These are phyloP conservation scores for Cydia fagiglandana DNA, from an alignment of 1,140 invertebrate species.

Conservation along the genomic window DNA sequence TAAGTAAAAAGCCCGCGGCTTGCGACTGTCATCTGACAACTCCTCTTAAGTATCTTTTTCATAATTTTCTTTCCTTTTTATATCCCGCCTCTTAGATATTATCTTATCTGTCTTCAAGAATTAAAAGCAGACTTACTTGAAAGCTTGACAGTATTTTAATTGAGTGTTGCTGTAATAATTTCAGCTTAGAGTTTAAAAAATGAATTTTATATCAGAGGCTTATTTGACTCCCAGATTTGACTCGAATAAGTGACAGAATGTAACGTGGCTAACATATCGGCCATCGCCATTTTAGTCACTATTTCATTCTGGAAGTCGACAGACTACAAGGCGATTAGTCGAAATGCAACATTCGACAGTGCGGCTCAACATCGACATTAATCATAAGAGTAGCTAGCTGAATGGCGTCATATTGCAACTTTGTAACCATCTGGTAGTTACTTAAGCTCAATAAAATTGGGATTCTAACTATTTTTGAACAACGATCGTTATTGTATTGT, in stretches of 20 bases:
- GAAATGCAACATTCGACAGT: too few species aligned
- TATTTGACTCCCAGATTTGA: too few species aligned
- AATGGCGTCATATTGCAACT: too few species aligned
- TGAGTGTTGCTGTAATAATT: neutral
- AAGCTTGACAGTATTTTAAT: constrained; percentile 29
- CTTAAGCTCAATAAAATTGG: too few species aligned
- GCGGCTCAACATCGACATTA: too few species aligned
- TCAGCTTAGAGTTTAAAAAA: neutral
- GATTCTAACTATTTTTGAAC: too few species aligned
- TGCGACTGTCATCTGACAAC: constrained; percentile 66
- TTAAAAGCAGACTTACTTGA: constrained; percentile 45
- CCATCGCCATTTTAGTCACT: too few species aligned
- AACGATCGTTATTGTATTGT: neutral
- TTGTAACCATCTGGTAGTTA: too few species aligned
- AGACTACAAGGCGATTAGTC: too few species aligned
- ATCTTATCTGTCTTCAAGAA: constrained; percentile 63
- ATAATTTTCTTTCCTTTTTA: constrained; percentile 61
- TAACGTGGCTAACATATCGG: too few species aligned
- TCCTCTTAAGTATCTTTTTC: constrained; percentile 59
- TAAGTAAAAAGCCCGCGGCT: constrained; percentile 45
- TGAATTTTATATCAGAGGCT: neutral
- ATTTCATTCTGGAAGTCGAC: too few species aligned
- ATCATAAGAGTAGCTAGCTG: too few species aligned
- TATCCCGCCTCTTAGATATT: constrained; percentile 55
- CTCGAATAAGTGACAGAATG: neutral